These are phyloP conservation scores for Bellardia bayeri DNA, from an alignment of 2,888 invertebrate species.

Conservation along the genomic window DNA sequence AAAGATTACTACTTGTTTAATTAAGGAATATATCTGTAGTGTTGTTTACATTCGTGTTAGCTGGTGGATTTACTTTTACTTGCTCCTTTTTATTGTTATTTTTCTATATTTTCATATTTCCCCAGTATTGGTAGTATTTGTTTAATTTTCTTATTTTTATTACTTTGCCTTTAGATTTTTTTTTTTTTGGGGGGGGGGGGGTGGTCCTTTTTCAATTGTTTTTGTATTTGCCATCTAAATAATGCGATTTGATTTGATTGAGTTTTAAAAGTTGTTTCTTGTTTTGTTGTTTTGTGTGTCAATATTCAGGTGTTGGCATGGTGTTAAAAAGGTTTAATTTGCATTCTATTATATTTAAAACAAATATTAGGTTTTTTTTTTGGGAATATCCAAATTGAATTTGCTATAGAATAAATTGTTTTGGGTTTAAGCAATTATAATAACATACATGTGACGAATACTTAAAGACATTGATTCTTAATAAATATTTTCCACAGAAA, in stretches of 20 bases:
- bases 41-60: not conserved
- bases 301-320: constrained; percentile 53
- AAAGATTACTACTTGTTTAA: no score
- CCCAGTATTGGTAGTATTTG: not conserved
- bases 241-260: constrained; percentile 46
- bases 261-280: constrained; percentile 35
- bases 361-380: constrained; percentile 1
- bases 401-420: not conserved
- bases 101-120: not conserved
- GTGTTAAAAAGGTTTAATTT: constrained; percentile 55
- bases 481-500: no score
- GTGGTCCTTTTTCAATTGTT: not conserved
- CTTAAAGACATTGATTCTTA: no score
- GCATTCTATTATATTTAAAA: not conserved
- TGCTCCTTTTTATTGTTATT: constrained; percentile 12
- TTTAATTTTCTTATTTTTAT: not conserved
- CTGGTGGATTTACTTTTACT: not conserved
- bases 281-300: not conserved
- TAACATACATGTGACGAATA: no score
- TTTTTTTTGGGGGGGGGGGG: no score
- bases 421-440: not conserved
- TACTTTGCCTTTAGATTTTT: not conserved
- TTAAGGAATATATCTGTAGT: not conserved
- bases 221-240: constrained; percentile 30
- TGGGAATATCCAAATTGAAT: not conserved